Evolutionary conservation across 2,888 invertebrate species (phyloP).

Genomic region (Drosophila formosana): DNA sequence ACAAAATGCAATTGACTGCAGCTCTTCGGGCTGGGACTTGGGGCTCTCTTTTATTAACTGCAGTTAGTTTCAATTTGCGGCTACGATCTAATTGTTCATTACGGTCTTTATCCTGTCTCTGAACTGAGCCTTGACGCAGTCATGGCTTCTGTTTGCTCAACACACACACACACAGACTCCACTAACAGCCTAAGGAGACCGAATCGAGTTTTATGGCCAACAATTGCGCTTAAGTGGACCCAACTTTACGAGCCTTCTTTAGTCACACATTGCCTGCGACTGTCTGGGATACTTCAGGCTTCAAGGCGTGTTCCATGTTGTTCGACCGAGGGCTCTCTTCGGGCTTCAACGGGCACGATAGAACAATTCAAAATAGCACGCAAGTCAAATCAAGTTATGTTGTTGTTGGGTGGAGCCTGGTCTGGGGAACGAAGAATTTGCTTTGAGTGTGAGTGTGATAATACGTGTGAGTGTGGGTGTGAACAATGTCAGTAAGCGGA

Average conservation of each 20-base stretch:
- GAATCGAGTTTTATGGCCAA: slow-evolving; percentile 72
- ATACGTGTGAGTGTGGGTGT: slow-evolving; percentile 7
- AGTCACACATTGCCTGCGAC: slow-evolving; percentile 25
- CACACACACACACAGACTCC: background rate
- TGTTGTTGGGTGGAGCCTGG: slow-evolving; percentile 15
- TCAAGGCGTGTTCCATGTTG: slow-evolving; percentile 38
- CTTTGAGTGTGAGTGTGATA: slow-evolving; percentile 10
- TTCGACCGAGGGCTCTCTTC: slow-evolving; percentile 7
- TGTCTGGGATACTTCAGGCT: slow-evolving; percentile 8
- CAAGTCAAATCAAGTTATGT: slow-evolving; percentile 74
- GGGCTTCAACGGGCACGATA: slow-evolving; percentile 13
- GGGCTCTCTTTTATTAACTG: slow-evolving; percentile 55
- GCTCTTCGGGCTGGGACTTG: slow-evolving; percentile 21
- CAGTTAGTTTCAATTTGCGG: slow-evolving; percentile 79
- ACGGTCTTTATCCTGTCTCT: slow-evolving; percentile 39
- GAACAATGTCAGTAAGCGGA: slow-evolving; percentile 20
- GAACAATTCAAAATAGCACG: slow-evolving; percentile 74
- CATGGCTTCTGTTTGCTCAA: slow-evolving; percentile 26
- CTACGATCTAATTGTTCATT: slow-evolving; percentile 73
- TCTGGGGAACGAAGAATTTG: background rate
- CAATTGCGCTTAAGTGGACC: slow-evolving; percentile 78
- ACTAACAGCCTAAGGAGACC: slow-evolving; percentile 19
- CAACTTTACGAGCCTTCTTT: slow-evolving; percentile 72
- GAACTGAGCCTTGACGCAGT: background rate
- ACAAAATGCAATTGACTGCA: slow-evolving; percentile 41